Evolutionary conservation across 2,888 invertebrate genomes (phyloP).

Genomic region (Ectemnius lituratus): DNA sequence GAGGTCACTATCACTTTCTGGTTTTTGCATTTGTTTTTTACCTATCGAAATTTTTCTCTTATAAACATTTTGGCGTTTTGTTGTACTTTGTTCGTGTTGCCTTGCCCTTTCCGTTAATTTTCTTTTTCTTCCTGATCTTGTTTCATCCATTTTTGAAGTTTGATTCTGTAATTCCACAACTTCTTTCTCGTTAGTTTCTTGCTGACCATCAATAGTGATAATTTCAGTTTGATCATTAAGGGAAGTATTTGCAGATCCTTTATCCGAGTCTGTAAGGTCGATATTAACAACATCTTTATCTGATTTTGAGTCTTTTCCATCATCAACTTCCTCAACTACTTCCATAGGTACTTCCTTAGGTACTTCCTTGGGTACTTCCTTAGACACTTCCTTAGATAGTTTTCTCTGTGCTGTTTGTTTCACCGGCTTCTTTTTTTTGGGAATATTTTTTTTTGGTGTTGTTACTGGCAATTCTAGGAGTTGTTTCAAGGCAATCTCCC

Average conservation of each 20-base stretch:
- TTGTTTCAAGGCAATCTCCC: slow-evolving; percentile 81
- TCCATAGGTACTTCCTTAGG: slow-evolving; percentile 39
- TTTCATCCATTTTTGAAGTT: slow-evolving; percentile 63
- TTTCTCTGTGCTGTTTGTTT: slow-evolving; percentile 41
- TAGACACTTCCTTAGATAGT: slow-evolving; percentile 30
- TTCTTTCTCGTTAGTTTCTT: slow-evolving; percentile 37
- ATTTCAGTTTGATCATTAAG: slow-evolving; percentile 8
- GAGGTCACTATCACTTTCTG: background rate
- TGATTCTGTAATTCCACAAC: slow-evolving; percentile 25
- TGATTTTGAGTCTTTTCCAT: background rate
- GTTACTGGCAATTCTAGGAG: slow-evolving; percentile 78
- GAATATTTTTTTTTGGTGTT: slow-evolving; percentile 57
- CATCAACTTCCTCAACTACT: background rate
- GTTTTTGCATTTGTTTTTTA: slow-evolving; percentile 41
- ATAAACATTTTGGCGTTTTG: slow-evolving; percentile 71
- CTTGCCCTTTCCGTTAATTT: slow-evolving; percentile 75
- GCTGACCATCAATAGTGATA: background rate
- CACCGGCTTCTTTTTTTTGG: slow-evolving; percentile 48
- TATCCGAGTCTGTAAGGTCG: slow-evolving; percentile 36
- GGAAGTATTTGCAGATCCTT: slow-evolving; percentile 16
- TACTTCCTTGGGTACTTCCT: slow-evolving; percentile 33
- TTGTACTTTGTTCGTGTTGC: slow-evolving; percentile 70
- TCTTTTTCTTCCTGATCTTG: slow-evolving; percentile 74
- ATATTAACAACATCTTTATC: slow-evolving; percentile 33
- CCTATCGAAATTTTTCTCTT: slow-evolving; percentile 50